phyloP scores from a whole-genome alignment of 1,140 invertebrate genomes.

The Bombus huntii region DNA sequence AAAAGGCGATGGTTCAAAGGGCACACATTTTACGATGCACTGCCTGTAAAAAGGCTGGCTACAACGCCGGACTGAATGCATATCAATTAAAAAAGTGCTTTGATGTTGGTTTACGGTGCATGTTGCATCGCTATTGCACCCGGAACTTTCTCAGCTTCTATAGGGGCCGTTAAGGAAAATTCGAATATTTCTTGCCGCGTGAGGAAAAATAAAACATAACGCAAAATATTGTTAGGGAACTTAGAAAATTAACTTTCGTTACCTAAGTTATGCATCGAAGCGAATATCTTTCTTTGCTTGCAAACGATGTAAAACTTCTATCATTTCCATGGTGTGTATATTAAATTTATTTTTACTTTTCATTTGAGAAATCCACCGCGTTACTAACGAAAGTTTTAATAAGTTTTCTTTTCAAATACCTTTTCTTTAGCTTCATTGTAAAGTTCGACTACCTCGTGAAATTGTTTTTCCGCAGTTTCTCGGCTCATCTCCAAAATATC shows the following conservation, averaged over 20 bases:
- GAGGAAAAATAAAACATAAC: not conserved
- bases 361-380: too few relatives aligned
- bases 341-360: not conserved
- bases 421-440: constrained; percentile 59
- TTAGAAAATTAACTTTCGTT: not conserved
- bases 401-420: constrained; percentile 47
- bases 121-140: constrained; percentile 32
- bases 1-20: constrained; percentile 34
- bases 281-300: not conserved
- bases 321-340: not conserved
- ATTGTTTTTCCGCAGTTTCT: constrained; percentile 68
- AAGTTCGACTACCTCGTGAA: constrained; percentile 63
- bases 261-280: not conserved
- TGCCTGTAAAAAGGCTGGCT: constrained; percentile 36
- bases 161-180: not conserved
- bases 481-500: constrained; percentile 65
- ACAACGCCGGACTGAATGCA: constrained; percentile 38
- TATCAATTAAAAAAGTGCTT: constrained; percentile 52
- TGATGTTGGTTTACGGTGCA: constrained; percentile 45
- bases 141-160: constrained; percentile 4
- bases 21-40: constrained; percentile 18
- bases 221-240: not conserved
- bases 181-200: not conserved
- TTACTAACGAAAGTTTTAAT: not conserved
- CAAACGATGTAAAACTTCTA: not conserved